Base-by-base conservation (phyloP, 2,113 vertebrate species). In the Labeo catla region DNA sequence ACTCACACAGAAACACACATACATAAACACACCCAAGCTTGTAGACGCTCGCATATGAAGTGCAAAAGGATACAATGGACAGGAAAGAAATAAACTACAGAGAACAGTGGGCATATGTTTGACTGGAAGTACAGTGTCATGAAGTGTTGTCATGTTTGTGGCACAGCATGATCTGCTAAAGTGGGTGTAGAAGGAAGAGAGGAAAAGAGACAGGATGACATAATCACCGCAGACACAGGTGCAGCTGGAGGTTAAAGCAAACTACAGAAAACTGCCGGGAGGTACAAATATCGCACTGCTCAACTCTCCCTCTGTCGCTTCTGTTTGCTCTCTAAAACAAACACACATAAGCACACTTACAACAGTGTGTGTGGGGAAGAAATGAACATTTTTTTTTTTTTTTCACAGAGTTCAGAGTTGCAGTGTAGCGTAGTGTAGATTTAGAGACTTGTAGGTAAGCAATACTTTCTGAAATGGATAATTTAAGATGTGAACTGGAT, bases 181-280 rank as follows among this genome's bases (percentile, higher is more conserved):
- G 15, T 43, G 4, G 73, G 28, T 49, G 50, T 11, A 45, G 59
- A 63, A 45, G 49, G 7, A 28, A 78, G 59, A 59, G 79, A 78
- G 80, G 13, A 70, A 57, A 89, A 84, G 63, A 88, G 68, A 80
- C 21, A 34, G 66, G 66, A 68, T 59, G 59, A 76, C 50, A 78
- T 85, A 45, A 87, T 85, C 85, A 88, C 76, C 87, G 84, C 87
- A 80, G 72, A 86, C 85, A 68, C 80, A 83, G 87, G 79, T 52
- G 78, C 88, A 86, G 84, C 80, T 89, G 82, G 87, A 81, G 88
- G 88, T 89, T 87, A 84, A 84, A 84, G 68, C 84, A 74, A 74
- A 84, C 76, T 87, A 84, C 86, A 84, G 50, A 82, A 83, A 85
- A 87, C 77, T 73, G 81, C 86, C 80, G 49, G 83, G 86, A 77